These are phyloP conservation scores for Strix aluco DNA, from an alignment of 2,113 vertebrate genomes.

Conservation along the genomic window DNA sequence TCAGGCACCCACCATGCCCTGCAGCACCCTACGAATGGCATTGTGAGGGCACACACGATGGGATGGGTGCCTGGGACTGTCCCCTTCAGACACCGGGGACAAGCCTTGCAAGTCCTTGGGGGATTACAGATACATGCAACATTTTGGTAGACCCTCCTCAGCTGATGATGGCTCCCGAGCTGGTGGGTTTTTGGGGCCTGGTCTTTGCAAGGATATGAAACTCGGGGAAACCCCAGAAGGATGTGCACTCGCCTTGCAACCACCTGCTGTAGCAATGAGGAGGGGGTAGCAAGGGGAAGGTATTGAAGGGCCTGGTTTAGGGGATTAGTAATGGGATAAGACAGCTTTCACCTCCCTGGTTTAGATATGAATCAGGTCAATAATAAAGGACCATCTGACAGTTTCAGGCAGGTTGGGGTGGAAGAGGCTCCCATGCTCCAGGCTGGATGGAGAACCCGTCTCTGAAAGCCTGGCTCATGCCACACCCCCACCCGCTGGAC, in stretches of 20 bases:
- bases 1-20: background rate
- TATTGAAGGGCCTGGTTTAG: conserved; percentile 21
- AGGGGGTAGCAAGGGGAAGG: background rate
- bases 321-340: conserved; percentile 60
- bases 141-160: background rate
- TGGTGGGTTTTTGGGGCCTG: background rate
- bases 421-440: background rate
- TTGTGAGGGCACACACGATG: accelerated
- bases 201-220: background rate
- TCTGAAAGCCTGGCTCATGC: background rate
- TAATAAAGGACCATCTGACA: conserved; percentile 50
- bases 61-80: background rate
- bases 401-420: background rate
- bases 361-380: conserved; percentile 65
- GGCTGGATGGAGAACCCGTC: background rate
- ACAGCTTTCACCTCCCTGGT: conserved; percentile 61
- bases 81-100: accelerated
- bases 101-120: background rate
- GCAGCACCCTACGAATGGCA: background rate
- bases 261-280: background rate
- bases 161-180: background rate
- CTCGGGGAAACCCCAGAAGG: background rate
- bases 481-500: accelerated
- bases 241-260: background rate
- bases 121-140: background rate